Percentiles rank a stretch among this genome's conserved stretches.
phyloP scores from a whole-genome alignment of 1,140 invertebrate species.

The Conopomorpha cramerella region DNA sequence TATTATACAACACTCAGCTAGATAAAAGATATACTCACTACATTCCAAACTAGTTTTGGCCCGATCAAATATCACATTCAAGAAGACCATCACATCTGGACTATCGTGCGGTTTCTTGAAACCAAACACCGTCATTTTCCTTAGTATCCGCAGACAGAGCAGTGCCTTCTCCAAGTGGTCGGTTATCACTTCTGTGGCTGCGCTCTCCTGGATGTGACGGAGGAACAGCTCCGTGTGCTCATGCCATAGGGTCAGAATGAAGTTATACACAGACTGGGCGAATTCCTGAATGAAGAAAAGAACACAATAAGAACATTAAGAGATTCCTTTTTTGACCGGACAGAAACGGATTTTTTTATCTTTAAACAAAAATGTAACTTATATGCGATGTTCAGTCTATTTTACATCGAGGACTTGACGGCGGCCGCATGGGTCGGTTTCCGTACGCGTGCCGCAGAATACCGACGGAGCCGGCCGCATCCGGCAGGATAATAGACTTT shows the following conservation, averaged over 20 bases:
- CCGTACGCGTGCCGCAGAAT: too few species aligned
- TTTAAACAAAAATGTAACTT: too few species aligned
- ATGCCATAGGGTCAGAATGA: constrained; percentile 76
- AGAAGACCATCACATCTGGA: constrained; percentile 74
- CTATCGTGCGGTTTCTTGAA: constrained; percentile 77
- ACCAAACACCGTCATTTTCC: constrained; percentile 82
- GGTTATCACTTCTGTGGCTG: constrained; percentile 59
- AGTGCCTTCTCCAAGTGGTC: constrained; percentile 77
- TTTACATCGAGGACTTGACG: too few species aligned
- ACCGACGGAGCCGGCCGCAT: too few species aligned
- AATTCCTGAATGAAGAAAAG: constrained; percentile 67
- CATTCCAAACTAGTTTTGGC: constrained; percentile 78
- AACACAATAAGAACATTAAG: too few species aligned
- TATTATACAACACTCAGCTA: too few species aligned
- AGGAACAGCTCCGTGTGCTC: constrained; percentile 70
- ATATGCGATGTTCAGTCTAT: too few species aligned
- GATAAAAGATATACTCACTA: constrained; percentile 68
- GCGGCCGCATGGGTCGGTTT: too few species aligned
- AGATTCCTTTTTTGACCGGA: too few species aligned
- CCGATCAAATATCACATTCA: constrained; percentile 78
- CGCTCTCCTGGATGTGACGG: constrained; percentile 63
- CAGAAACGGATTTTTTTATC: too few species aligned
- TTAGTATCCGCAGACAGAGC: constrained; percentile 76
- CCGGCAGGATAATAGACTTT: too few species aligned
- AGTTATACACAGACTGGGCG: constrained; percentile 70